Evolutionary conservation across 2,797 vertebrate species (phyloP).

Genomic region (Malacoraja senta): DNA sequence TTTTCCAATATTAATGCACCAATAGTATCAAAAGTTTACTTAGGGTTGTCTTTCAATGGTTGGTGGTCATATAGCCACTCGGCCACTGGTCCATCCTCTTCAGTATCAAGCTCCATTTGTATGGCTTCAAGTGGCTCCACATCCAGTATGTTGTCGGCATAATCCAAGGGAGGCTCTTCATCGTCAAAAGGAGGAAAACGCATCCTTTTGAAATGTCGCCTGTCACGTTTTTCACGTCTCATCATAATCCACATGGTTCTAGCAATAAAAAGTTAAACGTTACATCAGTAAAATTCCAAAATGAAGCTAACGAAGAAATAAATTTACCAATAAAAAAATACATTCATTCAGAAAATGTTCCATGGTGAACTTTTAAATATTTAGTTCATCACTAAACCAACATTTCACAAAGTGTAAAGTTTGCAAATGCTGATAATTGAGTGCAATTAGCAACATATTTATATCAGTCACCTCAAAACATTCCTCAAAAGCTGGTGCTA

Average conservation of each 20-base stretch:
- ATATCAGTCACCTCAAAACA: background rate
- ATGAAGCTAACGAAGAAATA: background rate
- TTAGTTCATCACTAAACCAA: background rate
- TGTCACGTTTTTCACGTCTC: conserved; percentile 92
- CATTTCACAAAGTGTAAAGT: background rate
- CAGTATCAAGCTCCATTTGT: conserved; percentile 88
- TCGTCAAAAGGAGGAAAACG: conserved; percentile 96
- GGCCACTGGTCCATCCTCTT: conserved; percentile 81
- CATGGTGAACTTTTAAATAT: background rate
- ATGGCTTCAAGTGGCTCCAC: conserved; percentile 96
- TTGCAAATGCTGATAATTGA: background rate
- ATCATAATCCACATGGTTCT: conserved; percentile 99
- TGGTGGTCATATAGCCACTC: conserved; percentile 99
- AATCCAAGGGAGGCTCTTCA: conserved; percentile 93
- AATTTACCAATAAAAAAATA: no score
- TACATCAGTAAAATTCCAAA: background rate
- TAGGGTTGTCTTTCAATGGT: conserved; percentile 82
- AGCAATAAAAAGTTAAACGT: background rate
- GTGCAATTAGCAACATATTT: background rate
- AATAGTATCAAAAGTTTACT: conserved; percentile 58
- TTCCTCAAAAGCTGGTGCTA: background rate
- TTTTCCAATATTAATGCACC: background rate
- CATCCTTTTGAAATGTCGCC: conserved; percentile 97
- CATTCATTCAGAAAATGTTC: background rate
- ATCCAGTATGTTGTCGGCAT: conserved; percentile 96